Percentiles rank a stretch among this genome's conserved stretches.
Conservation (phyloP, 1,140 invertebrate species). For the Atta cephalotes region DNA sequence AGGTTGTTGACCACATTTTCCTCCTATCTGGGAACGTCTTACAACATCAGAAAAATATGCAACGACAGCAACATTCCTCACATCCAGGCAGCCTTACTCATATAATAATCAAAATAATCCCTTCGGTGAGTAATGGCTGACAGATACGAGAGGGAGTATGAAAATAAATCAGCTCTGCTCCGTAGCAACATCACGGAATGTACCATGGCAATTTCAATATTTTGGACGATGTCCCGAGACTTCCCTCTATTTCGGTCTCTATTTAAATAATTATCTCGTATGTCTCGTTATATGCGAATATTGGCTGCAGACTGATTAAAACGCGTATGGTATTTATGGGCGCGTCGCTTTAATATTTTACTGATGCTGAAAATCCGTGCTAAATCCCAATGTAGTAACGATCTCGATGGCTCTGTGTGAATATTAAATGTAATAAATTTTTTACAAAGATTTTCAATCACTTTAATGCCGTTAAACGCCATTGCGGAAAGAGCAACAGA, state of each 20-base stretch:
- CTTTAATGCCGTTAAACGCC: background rate
- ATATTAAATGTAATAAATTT: conserved; percentile 23
- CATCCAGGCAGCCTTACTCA: background rate
- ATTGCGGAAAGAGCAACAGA: background rate
- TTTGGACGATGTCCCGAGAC: background rate
- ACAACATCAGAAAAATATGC: conserved; percentile 2
- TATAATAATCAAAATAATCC: conserved; percentile 25
- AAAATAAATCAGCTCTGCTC: background rate
- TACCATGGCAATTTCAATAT: background rate
- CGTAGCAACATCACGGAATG: background rate
- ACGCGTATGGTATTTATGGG: background rate
- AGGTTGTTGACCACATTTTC: conserved; percentile 65
- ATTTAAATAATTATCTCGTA: conserved; percentile 21
- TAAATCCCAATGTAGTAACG: background rate
- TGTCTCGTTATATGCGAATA: background rate
- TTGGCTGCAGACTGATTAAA: conserved; percentile 17
- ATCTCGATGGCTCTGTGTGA: background rate
- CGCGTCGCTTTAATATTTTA: conserved; percentile 25
- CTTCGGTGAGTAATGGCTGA: background rate
- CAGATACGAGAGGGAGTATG: background rate
- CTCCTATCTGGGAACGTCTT: conserved; percentile 57
- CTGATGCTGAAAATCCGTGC: background rate
- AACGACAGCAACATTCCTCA: background rate
- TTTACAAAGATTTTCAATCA: background rate
- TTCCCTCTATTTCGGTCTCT: background rate